Percentiles rank a stretch among this genome's conserved stretches.
These are phyloP conservation scores for Uromys caudimaculatus DNA, from an alignment of 2,797 vertebrate species.

Conservation along the genomic window DNA sequence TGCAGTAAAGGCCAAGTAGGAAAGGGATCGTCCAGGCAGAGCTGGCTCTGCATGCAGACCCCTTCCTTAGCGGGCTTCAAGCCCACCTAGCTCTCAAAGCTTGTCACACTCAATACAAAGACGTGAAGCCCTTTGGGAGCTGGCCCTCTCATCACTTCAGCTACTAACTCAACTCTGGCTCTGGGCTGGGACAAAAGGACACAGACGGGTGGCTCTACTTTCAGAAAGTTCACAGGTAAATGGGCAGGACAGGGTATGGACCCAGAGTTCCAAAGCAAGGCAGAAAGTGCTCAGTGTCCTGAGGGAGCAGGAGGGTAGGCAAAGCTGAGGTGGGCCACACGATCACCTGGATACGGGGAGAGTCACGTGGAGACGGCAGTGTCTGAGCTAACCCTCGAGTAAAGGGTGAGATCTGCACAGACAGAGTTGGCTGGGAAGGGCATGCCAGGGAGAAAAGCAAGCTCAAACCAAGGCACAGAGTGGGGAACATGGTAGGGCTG, in stretches of 20 bases:
- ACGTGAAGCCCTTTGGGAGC: conserved; percentile 38
- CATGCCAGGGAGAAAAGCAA: background rate
- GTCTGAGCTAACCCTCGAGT: background rate
- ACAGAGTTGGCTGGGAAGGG: background rate
- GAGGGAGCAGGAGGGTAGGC: background rate
- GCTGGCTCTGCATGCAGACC: background rate
- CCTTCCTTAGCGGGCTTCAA: background rate
- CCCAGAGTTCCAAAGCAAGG: conserved; percentile 55
- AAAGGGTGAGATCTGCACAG: background rate
- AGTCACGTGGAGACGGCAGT: conserved; percentile 38
- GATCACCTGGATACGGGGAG: background rate
- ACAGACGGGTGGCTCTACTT: background rate
- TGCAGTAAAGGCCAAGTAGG: background rate
- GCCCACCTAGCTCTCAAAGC: conserved; percentile 5
- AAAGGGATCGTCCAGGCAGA: background rate
- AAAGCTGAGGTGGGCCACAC: background rate
- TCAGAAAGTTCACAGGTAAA: background rate
- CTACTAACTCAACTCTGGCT: background rate
- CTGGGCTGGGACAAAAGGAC: background rate
- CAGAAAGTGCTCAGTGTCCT: conserved; percentile 62
- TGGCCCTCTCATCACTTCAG: background rate
- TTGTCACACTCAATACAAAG: background rate
- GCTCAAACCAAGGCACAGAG: conserved; percentile 72
- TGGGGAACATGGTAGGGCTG: background rate
- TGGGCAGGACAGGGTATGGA: background rate